Percentiles rank a stretch among this genome's conserved stretches.
phyloP scores from a whole-genome alignment of 2,888 invertebrate species.

The Choristoneura rosaceana region DNA sequence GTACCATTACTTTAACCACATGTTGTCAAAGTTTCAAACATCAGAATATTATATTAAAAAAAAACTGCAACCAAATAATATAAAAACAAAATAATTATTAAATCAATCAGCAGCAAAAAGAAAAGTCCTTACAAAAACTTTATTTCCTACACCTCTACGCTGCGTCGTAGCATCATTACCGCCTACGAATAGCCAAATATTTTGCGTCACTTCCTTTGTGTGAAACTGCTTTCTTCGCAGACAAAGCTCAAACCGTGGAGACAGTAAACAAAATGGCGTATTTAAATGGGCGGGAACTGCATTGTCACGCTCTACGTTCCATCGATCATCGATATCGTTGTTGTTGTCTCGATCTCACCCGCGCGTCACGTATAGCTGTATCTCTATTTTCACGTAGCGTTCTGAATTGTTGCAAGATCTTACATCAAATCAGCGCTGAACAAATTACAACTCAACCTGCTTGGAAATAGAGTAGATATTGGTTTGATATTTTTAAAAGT shows the following conservation, averaged over 20 bases:
- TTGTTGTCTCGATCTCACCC: conserved; percentile 70
- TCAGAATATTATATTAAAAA: too few species aligned
- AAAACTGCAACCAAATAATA: too few species aligned
- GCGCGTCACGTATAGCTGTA: conserved; percentile 48
- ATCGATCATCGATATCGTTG: conserved; percentile 48
- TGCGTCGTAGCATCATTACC: conserved; percentile 54
- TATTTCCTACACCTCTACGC: conserved; percentile 44
- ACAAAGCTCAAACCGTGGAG: conserved; percentile 75
- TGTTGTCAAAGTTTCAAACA: too few species aligned
- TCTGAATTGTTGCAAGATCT: conserved; percentile 57
- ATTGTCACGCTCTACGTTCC: conserved; percentile 57
- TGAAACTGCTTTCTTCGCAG: conserved; percentile 77
- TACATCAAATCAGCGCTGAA: conserved; percentile 47
- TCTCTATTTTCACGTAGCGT: conserved; percentile 73
- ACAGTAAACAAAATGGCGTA: conserved; percentile 85
- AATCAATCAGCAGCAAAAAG: neutral
- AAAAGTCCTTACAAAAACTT: neutral
- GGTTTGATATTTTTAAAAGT: conserved; percentile 22
- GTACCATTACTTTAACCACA: too few species aligned
- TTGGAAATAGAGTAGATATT: conserved; percentile 48
- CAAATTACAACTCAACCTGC: conserved; percentile 49
- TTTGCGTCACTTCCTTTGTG: conserved; percentile 80
- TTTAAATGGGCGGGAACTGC: conserved; percentile 85
- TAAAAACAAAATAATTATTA: too few species aligned
- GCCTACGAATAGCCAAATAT: conserved; percentile 75